These are phyloP conservation scores for Ptycholaimellus sp. DNA, from an alignment of 2,888 invertebrate genomes.

Conservation along the genomic window DNA sequence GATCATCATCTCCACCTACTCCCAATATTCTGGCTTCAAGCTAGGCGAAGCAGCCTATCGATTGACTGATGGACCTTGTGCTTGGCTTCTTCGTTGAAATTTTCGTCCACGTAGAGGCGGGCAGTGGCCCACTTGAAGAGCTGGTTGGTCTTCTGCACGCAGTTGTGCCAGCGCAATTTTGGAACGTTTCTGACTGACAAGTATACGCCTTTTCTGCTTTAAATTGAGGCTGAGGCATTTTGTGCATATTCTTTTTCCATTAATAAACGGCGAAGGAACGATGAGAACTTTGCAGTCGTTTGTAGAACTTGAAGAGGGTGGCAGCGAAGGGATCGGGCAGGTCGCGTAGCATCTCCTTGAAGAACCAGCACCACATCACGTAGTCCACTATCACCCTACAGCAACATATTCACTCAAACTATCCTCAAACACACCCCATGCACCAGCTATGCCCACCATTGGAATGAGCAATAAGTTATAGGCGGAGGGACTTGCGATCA, in stretches of 20 bases:
- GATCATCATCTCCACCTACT: conserved; percentile 59
- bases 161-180: conserved; percentile 54
- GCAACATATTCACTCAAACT: too few relatives aligned
- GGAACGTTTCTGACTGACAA: conserved; percentile 21
- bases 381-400: conserved; percentile 20
- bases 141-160: conserved; percentile 52
- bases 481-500: too few relatives aligned
- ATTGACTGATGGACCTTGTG: conserved; percentile 40
- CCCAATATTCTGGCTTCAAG: not conserved
- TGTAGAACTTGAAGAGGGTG: conserved; percentile 24
- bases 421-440: too few relatives aligned
- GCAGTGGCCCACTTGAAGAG: conserved; percentile 57
- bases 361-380: conserved; percentile 25
- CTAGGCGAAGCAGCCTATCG: too few relatives aligned
- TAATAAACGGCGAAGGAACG: too few relatives aligned
- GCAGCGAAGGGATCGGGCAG: conserved; percentile 23
- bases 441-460: too few relatives aligned
- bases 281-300: conserved; percentile 19
- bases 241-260: too few relatives aligned
- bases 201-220: conserved; percentile 1
- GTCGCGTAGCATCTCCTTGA: conserved; percentile 22
- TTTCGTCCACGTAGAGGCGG: conserved; percentile 60
- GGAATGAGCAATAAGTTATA: too few relatives aligned
- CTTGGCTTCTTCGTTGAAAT: conserved; percentile 63
- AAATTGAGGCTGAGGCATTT: too few relatives aligned